Evolutionary conservation across 2,113 vertebrate genomes (phyloP).

Genomic region (Canis aureus): DNA sequence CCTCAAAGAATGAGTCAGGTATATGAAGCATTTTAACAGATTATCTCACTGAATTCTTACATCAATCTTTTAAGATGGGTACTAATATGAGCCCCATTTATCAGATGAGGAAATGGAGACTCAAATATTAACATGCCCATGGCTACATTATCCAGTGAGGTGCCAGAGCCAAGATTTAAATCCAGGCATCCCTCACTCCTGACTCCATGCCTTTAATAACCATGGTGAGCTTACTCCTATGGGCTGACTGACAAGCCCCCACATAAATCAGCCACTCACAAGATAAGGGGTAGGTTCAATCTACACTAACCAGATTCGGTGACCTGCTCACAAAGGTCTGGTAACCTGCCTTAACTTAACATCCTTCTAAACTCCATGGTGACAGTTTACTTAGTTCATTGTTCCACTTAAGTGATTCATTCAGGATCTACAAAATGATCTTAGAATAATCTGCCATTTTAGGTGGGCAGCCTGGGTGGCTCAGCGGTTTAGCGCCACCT

Average conservation of each 20-base stretch:
- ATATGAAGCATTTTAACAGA: background rate
- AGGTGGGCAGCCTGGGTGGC: too few species aligned
- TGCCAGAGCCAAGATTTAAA: background rate
- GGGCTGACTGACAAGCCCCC: background rate
- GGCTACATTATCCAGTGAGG: background rate
- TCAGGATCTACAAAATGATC: slow-evolving; percentile 1
- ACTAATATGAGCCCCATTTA: background rate
- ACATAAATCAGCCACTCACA: background rate
- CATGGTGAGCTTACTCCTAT: background rate
- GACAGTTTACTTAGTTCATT: background rate
- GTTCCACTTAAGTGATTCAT: background rate
- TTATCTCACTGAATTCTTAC: background rate
- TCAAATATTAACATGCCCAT: background rate
- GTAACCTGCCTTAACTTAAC: background rate
- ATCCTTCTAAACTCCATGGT: background rate
- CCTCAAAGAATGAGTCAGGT: background rate
- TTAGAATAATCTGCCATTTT: background rate
- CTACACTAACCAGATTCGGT: background rate
- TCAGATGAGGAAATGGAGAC: background rate
- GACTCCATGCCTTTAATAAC: background rate
- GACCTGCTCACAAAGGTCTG: background rate
- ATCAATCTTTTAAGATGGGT: background rate
- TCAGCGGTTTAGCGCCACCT: too few species aligned
- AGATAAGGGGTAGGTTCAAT: background rate
- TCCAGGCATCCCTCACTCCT: background rate